Conservation (phyloP, 2,113 vertebrate species). For the Pangasianodon gigas region DNA sequence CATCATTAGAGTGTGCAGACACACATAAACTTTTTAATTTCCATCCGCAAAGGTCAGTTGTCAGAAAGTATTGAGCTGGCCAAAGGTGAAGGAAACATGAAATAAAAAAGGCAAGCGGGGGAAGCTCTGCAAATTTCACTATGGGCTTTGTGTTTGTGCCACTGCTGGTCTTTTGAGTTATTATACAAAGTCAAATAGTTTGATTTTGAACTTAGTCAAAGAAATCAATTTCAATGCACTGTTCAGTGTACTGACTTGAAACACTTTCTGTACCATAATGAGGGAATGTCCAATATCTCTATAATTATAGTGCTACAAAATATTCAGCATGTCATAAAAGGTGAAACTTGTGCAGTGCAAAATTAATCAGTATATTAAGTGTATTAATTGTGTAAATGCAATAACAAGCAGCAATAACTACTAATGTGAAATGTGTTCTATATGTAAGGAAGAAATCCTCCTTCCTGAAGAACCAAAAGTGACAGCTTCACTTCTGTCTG, state of each 20-base stretch:
- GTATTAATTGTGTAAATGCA: neutral
- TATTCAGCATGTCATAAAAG: neutral
- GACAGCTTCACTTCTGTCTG: neutral
- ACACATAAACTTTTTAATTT: conserved; percentile 56
- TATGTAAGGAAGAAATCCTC: neutral
- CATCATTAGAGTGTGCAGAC: conserved; percentile 45
- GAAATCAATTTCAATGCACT: neutral
- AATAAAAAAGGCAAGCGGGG: conserved; percentile 51
- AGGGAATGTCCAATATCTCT: neutral
- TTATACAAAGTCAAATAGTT: neutral
- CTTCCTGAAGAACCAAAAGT: neutral
- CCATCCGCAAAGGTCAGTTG: conserved; percentile 70
- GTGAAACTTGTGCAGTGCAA: neutral
- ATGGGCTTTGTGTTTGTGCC: neutral
- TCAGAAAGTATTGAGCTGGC: conserved; percentile 73
- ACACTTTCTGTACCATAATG: neutral
- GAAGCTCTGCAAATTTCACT: neutral
- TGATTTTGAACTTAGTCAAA: neutral
- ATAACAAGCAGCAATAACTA: neutral
- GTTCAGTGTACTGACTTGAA: neutral
- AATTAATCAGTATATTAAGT: neutral
- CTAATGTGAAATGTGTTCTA: neutral
- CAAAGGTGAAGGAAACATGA: conserved; percentile 70
- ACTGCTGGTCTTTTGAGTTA: neutral
- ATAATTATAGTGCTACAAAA: neutral